Base-by-base conservation (phyloP, 2,797 vertebrate species). In the Odontamblyopus lacepedii region DNA sequence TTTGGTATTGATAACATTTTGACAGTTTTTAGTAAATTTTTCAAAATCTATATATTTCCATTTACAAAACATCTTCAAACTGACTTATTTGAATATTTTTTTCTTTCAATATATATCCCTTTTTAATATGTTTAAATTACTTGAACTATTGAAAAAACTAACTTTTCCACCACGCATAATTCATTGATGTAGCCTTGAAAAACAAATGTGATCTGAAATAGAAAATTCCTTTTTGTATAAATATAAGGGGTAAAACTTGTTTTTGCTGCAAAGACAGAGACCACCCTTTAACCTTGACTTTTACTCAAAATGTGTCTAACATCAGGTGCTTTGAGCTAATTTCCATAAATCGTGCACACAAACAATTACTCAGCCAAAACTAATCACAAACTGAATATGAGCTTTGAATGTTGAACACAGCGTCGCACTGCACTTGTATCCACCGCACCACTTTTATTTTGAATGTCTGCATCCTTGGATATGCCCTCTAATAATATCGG, bases 281-380 rank as follows among this genome's bases (percentile, higher is more conserved):
- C 55, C 57, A 29, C 57, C 87, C 87, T 89, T 92, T 91, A 88
- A 90, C 80, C 79, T 87, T 88, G 76, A 88, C 89, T 90, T 89
- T 89, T 72, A 78, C 48, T 2, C 67, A 73, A 80, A 73, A 56
- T 13, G n/a, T 70, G 63, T 77, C n/a, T 48, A 85, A 84, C 75
- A 78, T 89, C 86, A 91, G 92, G 91, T 91, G 89, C 89, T 92
- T 86, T 87, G 78, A 91, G 85, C 85, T 84, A 70, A 82, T 85
- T 85, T 83, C 3, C n/a, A 41, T 38, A 69, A 87, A 82, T 44
- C 67, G 27, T 64, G 70, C 70, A 35, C 80, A 83, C 79, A 48
- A 27, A 83, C 80, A 48, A 27, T 48, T 82, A 73, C 75, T 72
- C 16, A 9, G 15, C 79, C 71, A 63, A 65, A 67, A 76, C 72